Evolutionary conservation across 2,113 vertebrate genomes (phyloP), one percentile per base, ranked within the genome.

Genomic region (Brachionichthys hirsutus): DNA sequence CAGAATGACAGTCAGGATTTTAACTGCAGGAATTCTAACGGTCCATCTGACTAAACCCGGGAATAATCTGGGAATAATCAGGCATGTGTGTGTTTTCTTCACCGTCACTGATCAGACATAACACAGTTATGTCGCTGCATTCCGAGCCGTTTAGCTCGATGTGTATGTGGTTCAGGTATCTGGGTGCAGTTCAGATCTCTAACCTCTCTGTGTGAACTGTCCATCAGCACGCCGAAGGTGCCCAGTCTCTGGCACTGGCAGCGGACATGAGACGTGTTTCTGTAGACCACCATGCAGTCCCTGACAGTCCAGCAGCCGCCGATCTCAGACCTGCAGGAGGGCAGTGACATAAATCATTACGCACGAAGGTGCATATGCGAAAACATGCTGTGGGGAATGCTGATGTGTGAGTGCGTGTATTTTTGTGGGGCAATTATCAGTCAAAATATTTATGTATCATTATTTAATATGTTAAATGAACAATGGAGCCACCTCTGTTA

Each of bases 171-270:
- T n/a, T n/a, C n/a, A n/a, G n/a, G n/a, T n/a, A n/a, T n/a, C n/a
- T n/a, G n/a, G 12, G 8, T 10, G 36, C 12, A 10, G 36, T 40
- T 19, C 22, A 12, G 35, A 42, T 36, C 13, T 57, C 82, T 45
- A 8, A 98, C 97, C 95, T 99, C 97, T 89, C 97, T 91, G 19
- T 98, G 96, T 0, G 97, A 99, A 71, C 94, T 97, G 86, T 99
- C 97, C 97, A 98, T 99, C 58, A 99, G 89, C 41, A 99, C 93
- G 1, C 95, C 97, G 15, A 98, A 98, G 44, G 94, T 98, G 19
- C 96, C 96, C 6, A 98, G 92, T 80, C 92, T 93, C 74, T 95
- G 94, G 64, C 97, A 99, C 84, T 95, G 97, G 87, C 97, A 99
- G 77, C 94, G 94, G 15, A 98, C 95, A 0, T 99, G 97, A 11